Conservation (phyloP, 2,797 vertebrate species). For the Pseudocheirus occidentalis region DNA sequence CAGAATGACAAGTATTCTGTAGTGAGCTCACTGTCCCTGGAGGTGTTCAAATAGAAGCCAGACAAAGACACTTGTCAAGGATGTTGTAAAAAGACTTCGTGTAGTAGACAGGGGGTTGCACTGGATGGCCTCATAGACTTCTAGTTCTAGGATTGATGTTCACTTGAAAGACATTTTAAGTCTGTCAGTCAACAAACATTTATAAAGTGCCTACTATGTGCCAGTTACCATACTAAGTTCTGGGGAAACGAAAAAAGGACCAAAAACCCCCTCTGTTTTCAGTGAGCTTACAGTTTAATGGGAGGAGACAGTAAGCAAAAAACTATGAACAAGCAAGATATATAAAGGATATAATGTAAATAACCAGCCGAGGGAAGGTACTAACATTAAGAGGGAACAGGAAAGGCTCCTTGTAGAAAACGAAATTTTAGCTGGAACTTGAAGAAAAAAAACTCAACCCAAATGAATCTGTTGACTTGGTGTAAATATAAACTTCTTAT, state of each 20-base stretch:
- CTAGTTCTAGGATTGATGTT: not conserved
- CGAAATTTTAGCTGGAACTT: not conserved
- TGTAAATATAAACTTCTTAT: not conserved
- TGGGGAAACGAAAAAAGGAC: not conserved
- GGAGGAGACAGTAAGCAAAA: not conserved
- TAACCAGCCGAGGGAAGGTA: not conserved
- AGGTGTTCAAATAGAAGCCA: not conserved
- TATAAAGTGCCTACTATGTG: not conserved
- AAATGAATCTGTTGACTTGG: not conserved
- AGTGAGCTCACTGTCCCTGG: not conserved
- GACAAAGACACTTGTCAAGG: not conserved
- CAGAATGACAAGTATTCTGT: not conserved
- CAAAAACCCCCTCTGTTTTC: not conserved
- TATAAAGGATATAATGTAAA: not conserved
- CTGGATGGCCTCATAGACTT: not conserved
- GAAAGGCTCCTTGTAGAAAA: not conserved
- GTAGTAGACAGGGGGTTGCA: not conserved
- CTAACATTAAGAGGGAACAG: not conserved
- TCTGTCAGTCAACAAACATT: not conserved
- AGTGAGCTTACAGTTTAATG: not conserved
- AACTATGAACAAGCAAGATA: not conserved
- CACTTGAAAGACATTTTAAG: not conserved
- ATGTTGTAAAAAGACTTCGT: not conserved
- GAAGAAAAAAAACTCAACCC: not conserved
- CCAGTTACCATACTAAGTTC: not conserved